These are phyloP conservation scores for Antennarius striatus DNA, from an alignment of 2,113 vertebrate genomes.

Conservation along the genomic window DNA sequence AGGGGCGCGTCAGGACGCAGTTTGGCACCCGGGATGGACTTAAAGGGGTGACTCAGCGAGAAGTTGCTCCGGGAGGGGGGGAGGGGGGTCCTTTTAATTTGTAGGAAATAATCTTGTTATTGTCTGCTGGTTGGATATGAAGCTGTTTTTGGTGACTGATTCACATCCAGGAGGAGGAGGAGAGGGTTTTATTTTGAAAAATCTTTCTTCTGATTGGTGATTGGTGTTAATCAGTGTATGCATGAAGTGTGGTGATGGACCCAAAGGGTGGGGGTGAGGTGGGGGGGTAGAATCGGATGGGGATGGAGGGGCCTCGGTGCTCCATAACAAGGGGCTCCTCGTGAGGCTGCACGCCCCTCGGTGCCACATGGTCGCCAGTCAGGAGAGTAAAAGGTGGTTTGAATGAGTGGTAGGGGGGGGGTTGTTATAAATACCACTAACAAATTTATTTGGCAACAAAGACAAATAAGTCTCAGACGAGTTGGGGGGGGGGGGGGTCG, in stretches of 20 bases:
- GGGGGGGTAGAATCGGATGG: constrained; percentile 54
- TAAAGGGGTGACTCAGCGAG: constrained; percentile 70
- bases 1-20: constrained; percentile 50
- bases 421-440: constrained; percentile 14
- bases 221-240: no score
- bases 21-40: constrained; percentile 53
- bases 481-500: background rate
- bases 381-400: constrained; percentile 25
- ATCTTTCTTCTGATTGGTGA: no score
- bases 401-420: constrained; percentile 24
- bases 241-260: background rate
- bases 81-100: constrained; percentile 4
- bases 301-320: constrained; percentile 73
- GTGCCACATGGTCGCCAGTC: constrained; percentile 55
- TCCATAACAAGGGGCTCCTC: constrained; percentile 57
- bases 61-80: constrained; percentile 53
- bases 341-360: constrained; percentile 60
- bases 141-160: background rate
- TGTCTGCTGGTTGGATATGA: constrained; percentile 16
- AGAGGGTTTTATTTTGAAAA: no score
- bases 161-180: background rate
- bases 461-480: constrained; percentile 26
- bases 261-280: constrained; percentile 15
- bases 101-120: background rate
- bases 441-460: constrained; percentile 19